A percentile compares a stretch with the other conserved stretches of the same genome.
These are phyloP conservation scores for Chascanopsetta lugubris DNA, from an alignment of 2,113 vertebrate species.

Conservation along the genomic window DNA sequence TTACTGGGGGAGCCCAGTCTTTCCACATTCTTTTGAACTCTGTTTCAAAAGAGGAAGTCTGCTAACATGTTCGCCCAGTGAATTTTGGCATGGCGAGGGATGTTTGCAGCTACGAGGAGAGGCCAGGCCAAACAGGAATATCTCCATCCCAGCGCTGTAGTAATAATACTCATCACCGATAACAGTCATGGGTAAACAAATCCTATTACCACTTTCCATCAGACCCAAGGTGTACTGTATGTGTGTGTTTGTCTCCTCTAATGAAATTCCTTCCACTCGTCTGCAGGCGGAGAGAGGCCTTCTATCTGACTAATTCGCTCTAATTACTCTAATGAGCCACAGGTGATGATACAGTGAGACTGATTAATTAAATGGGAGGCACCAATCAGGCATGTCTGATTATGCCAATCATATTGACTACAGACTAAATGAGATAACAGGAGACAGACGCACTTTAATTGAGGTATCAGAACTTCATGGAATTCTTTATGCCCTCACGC, in stretches of 20 bases:
- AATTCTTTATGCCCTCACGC: constrained; percentile 72
- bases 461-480: constrained; percentile 74
- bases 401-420: constrained; percentile 77
- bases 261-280: constrained; percentile 73
- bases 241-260: constrained; percentile 56
- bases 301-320: constrained; percentile 74
- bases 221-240: constrained; percentile 56
- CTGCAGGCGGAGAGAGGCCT: constrained; percentile 69
- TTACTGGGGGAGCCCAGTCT: constrained; percentile 72
- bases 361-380: constrained; percentile 80
- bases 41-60: constrained; percentile 55
- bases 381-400: constrained; percentile 79
- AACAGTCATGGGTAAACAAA: constrained; percentile 72
- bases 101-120: constrained; percentile 43
- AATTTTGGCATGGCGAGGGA: constrained; percentile 54
- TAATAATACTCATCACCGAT: constrained; percentile 58
- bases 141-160: constrained; percentile 41
- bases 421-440: constrained; percentile 74
- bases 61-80: constrained; percentile 57
- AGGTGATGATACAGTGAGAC: constrained; percentile 79
- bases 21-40: constrained; percentile 73
- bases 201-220: constrained; percentile 62
- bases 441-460: constrained; percentile 75
- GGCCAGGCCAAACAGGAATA: constrained; percentile 38
- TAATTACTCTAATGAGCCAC: constrained; percentile 80